Conservation (phyloP, 2,797 vertebrate species). For the Ceyx erithaca region DNA sequence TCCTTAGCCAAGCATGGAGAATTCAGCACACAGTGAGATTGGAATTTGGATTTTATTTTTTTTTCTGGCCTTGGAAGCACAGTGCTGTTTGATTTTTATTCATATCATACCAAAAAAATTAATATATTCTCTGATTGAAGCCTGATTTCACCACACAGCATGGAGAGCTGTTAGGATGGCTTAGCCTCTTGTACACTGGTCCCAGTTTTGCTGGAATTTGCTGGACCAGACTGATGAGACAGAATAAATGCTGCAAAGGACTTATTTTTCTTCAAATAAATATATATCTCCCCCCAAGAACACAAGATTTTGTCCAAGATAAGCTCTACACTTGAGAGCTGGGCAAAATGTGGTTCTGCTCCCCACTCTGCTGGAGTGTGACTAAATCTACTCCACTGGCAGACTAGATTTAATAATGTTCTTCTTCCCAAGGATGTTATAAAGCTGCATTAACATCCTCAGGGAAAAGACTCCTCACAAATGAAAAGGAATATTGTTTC, state of each 20-base stretch:
- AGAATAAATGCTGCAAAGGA: not conserved
- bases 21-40: not conserved
- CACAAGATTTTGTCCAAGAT: not conserved
- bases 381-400: constrained; percentile 29
- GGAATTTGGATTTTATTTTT: not conserved
- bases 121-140: not conserved
- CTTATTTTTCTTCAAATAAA: not conserved
- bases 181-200: not conserved
- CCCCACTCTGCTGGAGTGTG: not conserved
- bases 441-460: constrained; percentile 60
- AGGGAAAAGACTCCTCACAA: constrained; percentile 53
- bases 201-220: not conserved
- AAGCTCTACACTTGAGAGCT: not conserved
- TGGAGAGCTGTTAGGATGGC: not conserved
- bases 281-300: not conserved
- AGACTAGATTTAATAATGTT: constrained; percentile 44
- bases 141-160: not conserved
- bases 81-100: not conserved
- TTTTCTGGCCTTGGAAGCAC: not conserved
- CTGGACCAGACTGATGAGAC: not conserved
- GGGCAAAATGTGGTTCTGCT: not conserved
- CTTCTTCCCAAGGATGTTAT: constrained; percentile 23
- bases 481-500: constrained; percentile 66
- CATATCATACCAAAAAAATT: not conserved
- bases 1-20: not conserved